Percentiles rank a stretch among this genome's conserved stretches.
Conservation (phyloP, 2,888 invertebrate genomes). For the Drepanosiphum platanoidis region DNA sequence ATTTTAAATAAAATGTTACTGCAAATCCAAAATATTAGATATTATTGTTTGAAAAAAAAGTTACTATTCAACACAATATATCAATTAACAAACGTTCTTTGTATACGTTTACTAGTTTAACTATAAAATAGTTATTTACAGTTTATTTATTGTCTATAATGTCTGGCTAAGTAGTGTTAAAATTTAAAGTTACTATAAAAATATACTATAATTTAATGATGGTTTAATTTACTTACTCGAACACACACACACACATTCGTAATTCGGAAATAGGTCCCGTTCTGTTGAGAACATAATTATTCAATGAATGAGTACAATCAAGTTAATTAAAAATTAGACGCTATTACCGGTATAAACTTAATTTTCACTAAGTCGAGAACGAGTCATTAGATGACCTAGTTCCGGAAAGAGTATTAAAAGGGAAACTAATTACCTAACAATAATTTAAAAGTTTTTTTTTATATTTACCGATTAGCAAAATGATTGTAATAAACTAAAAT, state of each 20-base stretch:
- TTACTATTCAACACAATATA: too few species aligned
- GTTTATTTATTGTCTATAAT: not conserved
- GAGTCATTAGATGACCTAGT: constrained; percentile 19
- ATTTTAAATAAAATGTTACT: too few species aligned
- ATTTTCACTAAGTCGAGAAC: constrained; percentile 14
- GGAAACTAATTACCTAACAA: constrained; percentile 24
- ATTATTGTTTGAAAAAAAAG: too few species aligned
- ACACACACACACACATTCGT: not conserved
- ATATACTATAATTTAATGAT: too few species aligned
- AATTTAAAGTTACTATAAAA: not conserved
- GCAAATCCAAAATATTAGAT: too few species aligned
- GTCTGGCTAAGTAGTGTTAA: not conserved
- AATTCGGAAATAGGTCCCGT: not conserved
- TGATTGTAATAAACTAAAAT: not conserved
- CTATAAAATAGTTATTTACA: too few species aligned
- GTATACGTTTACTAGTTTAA: too few species aligned
- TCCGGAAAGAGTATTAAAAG: constrained; percentile 37
- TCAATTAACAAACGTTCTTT: too few species aligned
- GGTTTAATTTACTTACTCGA: too few species aligned
- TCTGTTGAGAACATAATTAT: not conserved
- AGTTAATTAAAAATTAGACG: constrained; percentile 10
- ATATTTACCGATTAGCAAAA: not conserved
- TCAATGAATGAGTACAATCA: constrained; percentile 1
- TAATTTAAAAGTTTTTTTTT: constrained; percentile 22
- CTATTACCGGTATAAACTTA: not conserved